Conservation (phyloP, 2,797 vertebrate species). For the Paguma larvata region DNA sequence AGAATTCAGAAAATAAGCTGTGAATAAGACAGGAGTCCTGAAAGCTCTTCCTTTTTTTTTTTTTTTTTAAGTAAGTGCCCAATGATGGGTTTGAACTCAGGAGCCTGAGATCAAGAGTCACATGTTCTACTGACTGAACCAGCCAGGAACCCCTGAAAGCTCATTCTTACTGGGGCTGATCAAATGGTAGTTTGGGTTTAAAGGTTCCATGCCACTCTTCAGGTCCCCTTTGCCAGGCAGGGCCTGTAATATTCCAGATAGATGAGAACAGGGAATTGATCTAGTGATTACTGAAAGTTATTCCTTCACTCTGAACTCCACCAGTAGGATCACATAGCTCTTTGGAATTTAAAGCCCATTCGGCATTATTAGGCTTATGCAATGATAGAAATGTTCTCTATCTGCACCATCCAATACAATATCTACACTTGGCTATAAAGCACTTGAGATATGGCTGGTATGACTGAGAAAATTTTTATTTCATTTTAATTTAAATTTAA, state of each 20-base stretch:
- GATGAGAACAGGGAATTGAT: background rate
- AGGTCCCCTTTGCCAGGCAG: background rate
- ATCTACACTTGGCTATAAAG: background rate
- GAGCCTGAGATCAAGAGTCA: background rate
- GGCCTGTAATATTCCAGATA: background rate
- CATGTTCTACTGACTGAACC: background rate
- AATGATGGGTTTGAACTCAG: background rate
- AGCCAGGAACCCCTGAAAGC: background rate
- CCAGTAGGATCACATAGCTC: background rate
- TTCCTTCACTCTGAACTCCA: background rate
- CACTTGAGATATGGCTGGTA: background rate
- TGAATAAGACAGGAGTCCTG: background rate
- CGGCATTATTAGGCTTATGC: background rate
- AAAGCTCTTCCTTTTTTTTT: background rate
- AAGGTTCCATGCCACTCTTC: background rate
- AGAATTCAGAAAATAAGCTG: background rate
- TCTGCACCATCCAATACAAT: background rate
- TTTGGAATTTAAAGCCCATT: slow-evolving; percentile 9
- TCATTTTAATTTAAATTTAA: slow-evolving; percentile 11
- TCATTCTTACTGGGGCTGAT: background rate
- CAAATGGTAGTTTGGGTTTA: background rate
- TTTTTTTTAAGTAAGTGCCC: background rate
- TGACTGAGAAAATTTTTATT: background rate
- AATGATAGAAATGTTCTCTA: background rate
- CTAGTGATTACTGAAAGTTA: background rate